These are phyloP conservation scores for Phoxinus dragarum DNA, from an alignment of 2,797 vertebrate species.

Conservation along the genomic window DNA sequence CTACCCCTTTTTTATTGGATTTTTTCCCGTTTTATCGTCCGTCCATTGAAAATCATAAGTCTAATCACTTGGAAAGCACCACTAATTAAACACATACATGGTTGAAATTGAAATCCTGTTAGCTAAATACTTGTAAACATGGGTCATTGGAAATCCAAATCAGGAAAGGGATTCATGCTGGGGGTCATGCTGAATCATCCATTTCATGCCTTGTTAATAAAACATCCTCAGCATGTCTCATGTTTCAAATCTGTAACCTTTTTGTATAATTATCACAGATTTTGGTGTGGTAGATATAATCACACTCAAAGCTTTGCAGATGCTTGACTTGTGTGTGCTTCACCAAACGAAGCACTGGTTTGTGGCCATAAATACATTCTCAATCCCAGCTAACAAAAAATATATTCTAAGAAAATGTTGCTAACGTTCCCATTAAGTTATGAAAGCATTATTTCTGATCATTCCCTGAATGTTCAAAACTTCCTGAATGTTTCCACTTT, in stretches of 20 bases:
- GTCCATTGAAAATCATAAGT: neutral
- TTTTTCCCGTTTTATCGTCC: neutral
- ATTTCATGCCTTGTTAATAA: slow-evolving; percentile 1
- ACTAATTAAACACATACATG: neutral
- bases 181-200: slow-evolving; percentile 14
- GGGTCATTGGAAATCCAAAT: neutral
- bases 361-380: neutral
- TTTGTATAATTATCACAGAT: neutral
- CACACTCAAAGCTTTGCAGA: neutral
- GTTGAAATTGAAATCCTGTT: neutral
- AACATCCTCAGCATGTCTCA: neutral
- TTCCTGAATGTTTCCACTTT: neutral
- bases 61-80: neutral
- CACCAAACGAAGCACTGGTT: neutral
- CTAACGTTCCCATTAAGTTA: neutral
- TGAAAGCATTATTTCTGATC: neutral
- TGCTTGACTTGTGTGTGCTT: neutral
- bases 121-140: neutral
- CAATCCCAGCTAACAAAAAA: neutral
- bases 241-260: neutral
- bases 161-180: neutral
- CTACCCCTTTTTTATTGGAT: neutral
- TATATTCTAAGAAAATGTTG: neutral
- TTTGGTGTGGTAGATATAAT: neutral
- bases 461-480: neutral